Conservation (phyloP, 2,888 invertebrate species). For the Protonemura montana region DNA sequence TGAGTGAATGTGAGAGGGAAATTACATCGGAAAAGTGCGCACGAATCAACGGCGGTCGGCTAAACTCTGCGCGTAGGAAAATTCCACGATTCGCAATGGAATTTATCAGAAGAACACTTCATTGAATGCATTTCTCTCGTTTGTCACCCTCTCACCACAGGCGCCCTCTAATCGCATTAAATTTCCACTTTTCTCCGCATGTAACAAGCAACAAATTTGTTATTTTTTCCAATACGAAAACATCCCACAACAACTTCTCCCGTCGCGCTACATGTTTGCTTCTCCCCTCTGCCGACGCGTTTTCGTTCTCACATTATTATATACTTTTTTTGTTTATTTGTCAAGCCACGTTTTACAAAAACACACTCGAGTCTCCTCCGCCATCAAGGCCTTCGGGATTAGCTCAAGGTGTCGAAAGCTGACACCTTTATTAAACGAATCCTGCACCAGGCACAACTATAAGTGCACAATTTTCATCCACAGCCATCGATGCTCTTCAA, state of each 20-base stretch:
- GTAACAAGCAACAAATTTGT: constrained; percentile 12
- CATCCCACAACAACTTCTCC: neutral
- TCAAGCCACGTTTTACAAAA: neutral
- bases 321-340: neutral
- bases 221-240: neutral
- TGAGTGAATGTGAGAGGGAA: neutral
- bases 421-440: constrained; percentile 41
- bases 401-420: constrained; percentile 31
- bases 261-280: neutral
- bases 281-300: neutral
- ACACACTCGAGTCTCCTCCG: neutral
- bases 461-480: constrained; percentile 8
- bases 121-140: neutral
- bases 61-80: neutral
- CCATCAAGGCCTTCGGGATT: neutral
- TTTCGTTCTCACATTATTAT: neutral
- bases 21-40: neutral
- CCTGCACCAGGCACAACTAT: constrained; percentile 8
- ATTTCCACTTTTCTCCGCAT: neutral
- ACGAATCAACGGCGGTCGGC: neutral
- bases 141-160: neutral
- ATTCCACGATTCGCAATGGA: neutral
- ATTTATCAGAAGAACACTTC: neutral
- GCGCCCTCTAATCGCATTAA: neutral
- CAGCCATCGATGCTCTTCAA: neutral